Percentiles rank a stretch among this genome's conserved stretches.
Conservation (phyloP, 92 coral and sea anemone species). For the Plumapathes pennacea region DNA sequence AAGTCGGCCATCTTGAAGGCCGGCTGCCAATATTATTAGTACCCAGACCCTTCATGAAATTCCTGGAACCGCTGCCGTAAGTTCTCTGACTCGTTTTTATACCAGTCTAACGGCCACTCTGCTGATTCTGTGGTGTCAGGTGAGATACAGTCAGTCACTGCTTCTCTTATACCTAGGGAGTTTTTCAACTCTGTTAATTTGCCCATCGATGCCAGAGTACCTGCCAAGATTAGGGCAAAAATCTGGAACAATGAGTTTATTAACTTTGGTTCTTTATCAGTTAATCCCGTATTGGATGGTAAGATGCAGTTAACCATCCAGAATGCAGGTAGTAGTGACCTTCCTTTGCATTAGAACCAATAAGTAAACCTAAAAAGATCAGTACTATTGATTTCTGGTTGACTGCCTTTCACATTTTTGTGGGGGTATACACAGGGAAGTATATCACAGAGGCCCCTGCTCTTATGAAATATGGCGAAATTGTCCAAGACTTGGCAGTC, state of each 20-base stretch:
- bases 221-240: slow-evolving; percentile 23
- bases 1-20: too few relatives aligned
- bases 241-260: slow-evolving; percentile 48
- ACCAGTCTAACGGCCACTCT: slow-evolving; percentile 1
- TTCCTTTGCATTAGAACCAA: slow-evolving; percentile 33
- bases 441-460: slow-evolving; percentile 26
- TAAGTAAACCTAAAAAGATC: slow-evolving; percentile 36
- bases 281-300: slow-evolving; percentile 18
- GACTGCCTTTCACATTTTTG: slow-evolving; percentile 45
- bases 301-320: slow-evolving; percentile 12
- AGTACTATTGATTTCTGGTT: slow-evolving; percentile 42
- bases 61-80: slow-evolving; percentile 5
- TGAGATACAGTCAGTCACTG: too few relatives aligned
- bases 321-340: slow-evolving; percentile 15
- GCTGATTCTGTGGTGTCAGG: too few relatives aligned
- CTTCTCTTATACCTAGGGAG: too few relatives aligned
- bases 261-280: slow-evolving; percentile 46
- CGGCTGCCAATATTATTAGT: too few relatives aligned
- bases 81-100: not conserved
- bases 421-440: slow-evolving; percentile 25
- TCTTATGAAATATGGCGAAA: slow-evolving; percentile 42
- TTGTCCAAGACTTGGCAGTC: slow-evolving; percentile 40
- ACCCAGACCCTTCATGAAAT: too few relatives aligned
- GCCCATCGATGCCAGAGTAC: slow-evolving; percentile 31
- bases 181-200: slow-evolving; percentile 10